Evolutionary conservation across 92 coral and sea anemone species (phyloP), one percentile per base, ranked within the genome.

Genomic region (Porites cylindrica): DNA sequence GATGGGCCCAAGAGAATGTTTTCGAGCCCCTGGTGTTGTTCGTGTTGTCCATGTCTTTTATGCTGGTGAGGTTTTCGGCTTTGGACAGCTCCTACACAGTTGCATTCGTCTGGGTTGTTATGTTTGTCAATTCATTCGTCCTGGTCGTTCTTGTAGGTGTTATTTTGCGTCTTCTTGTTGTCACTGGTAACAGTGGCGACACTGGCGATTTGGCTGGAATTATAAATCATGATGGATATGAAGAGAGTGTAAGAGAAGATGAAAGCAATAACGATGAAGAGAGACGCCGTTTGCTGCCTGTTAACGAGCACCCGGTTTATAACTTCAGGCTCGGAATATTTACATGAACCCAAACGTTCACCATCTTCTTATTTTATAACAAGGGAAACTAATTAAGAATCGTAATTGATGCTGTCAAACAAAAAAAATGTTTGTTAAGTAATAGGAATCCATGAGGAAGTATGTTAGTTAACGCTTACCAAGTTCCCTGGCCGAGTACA

Each of bases 61-160:
- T 84, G 75, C 21, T 78, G 23, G n/a, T 78, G 32, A 89, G 92
- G 70, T 76, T 89, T 84, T 81, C 91, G 56, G 63, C 88, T 47
- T 64, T 72, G 19, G 91, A 81, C 82, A 50, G 74, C 71, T 70
- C 72, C 24, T 64, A 77, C 43, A 53, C 81, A 26, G 24, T 2
- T 4, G 8, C 80, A 8, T 54, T 82, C 52, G 38, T 83, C 60
- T 88, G 89, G 91, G 20, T 68, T 59, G 75, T 83, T 11, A 79
- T 88, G 18, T 58, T 69, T 21, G 84, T 76, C 13, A 88, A 88
- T 29, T 69, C 65, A 2, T 10, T 68, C 73, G 65, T 87, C 18
- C 64, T 77, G 20, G 74, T 72, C 21, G 43, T 19, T 19, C 80
- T 87, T 18, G 82, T 87, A 3, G 60, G 65, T 16, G 54, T 52